phyloP scores from a whole-genome alignment of 2,113 vertebrate genomes.

The Crotalus horridus region DNA sequence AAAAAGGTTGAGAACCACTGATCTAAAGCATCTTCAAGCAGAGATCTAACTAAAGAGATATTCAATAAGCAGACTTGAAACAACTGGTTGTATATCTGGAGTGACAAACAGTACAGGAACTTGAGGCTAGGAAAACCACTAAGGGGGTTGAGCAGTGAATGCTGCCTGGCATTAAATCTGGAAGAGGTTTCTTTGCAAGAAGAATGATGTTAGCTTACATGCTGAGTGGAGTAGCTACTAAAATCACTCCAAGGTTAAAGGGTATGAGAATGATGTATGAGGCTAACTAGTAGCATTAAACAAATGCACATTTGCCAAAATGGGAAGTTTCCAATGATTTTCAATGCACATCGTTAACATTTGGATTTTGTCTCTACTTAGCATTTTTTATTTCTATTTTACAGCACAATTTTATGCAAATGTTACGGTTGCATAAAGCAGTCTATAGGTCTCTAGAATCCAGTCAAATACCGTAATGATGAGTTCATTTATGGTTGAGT shows the following conservation, averaged over 20 bases:
- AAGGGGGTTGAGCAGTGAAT: not conserved
- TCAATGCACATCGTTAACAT: not conserved
- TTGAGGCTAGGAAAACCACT: not conserved
- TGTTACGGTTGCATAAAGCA: not conserved
- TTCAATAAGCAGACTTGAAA: not conserved
- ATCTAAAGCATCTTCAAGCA: not conserved
- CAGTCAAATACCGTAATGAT: not conserved
- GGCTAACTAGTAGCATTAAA: not conserved
- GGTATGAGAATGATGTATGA: not conserved
- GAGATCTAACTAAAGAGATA: not conserved
- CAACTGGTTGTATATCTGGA: not conserved
- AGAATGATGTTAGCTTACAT: not conserved
- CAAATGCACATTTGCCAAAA: not conserved
- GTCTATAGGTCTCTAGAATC: not conserved
- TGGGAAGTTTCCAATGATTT: not conserved
- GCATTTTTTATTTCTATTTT: not conserved
- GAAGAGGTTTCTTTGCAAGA: not conserved
- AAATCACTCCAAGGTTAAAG: not conserved
- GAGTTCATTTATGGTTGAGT: not conserved
- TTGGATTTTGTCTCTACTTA: not conserved
- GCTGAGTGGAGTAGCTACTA: not conserved
- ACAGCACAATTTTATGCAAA: not conserved
- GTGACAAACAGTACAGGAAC: not conserved
- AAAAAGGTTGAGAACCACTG: too few species aligned
- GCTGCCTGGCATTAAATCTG: not conserved